Conservation (phyloP, 2,797 vertebrate genomes). For the Coccyzus lansbergi region DNA sequence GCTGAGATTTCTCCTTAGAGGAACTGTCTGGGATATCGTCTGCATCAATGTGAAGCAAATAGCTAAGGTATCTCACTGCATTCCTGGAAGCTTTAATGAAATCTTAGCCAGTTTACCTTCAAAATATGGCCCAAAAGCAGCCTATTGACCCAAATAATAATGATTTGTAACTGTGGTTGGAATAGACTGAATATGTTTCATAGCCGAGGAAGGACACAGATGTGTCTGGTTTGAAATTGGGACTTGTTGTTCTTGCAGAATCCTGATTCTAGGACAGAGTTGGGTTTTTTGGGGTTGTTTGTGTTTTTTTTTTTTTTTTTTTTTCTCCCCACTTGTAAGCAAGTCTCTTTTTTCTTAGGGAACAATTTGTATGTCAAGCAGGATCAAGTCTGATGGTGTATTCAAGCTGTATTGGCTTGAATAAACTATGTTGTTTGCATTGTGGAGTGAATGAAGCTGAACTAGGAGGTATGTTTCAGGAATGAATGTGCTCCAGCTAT, state of each 20-base stretch:
- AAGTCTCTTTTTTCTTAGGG: neutral
- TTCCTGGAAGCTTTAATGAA: conserved; percentile 53
- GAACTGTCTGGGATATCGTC: neutral
- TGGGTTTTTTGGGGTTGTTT: neutral
- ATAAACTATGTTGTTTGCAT: neutral
- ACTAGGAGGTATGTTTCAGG: neutral
- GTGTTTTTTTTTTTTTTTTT: no score
- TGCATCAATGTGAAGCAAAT: neutral
- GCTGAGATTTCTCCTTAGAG: neutral
- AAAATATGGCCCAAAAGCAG: neutral
- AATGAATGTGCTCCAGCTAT: neutral
- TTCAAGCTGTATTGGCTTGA: neutral
- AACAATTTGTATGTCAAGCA: neutral
- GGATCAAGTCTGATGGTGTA: neutral
- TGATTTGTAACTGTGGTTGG: neutral
- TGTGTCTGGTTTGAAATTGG: neutral
- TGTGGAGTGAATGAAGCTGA: neutral
- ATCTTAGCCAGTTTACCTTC: neutral
- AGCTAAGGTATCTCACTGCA: neutral
- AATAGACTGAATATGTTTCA: neutral
- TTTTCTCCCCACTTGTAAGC: neutral
- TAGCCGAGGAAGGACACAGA: neutral
- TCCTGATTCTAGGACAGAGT: neutral
- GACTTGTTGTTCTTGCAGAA: neutral
- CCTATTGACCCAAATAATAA: neutral